Evolutionary conservation across 2,888 invertebrate species (phyloP).

Genomic region (Eristalinus sepulchralis): DNA sequence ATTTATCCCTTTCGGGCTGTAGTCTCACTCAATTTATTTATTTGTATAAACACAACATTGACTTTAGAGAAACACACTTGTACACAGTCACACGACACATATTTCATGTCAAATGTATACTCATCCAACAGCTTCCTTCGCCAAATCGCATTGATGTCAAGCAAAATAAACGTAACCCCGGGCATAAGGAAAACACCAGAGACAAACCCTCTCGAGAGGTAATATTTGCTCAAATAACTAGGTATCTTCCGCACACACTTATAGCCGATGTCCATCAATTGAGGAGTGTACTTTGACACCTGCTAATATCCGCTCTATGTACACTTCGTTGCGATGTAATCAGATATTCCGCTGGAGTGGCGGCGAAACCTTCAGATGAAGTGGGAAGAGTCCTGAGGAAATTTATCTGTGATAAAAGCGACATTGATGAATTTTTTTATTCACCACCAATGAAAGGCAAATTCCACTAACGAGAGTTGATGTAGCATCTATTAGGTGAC

Average conservation of each 20-base stretch:
- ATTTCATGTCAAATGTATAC: neutral
- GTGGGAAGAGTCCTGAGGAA: neutral
- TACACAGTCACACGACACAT: too few relatives aligned
- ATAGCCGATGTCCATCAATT: neutral
- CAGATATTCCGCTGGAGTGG: neutral
- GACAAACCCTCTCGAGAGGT: neutral
- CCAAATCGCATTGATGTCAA: neutral
- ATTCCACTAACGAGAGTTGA: too few relatives aligned
- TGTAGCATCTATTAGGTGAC: too few relatives aligned
- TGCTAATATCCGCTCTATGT: neutral
- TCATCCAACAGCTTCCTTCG: neutral
- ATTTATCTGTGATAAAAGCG: too few relatives aligned
- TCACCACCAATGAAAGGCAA: too few relatives aligned
- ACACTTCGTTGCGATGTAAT: neutral
- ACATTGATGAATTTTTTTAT: too few relatives aligned
- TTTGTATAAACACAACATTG: too few relatives aligned
- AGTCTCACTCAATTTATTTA: too few relatives aligned
- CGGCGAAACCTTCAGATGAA: neutral
- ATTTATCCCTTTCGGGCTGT: too few relatives aligned
- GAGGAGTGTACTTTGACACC: neutral
- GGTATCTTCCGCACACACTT: neutral
- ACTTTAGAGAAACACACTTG: too few relatives aligned
- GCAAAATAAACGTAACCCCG: neutral
- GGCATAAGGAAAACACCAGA: neutral
- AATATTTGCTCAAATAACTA: neutral